Evolutionary conservation across 1,140 invertebrate genomes (phyloP).

Genomic region (Drosophila leontia): DNA sequence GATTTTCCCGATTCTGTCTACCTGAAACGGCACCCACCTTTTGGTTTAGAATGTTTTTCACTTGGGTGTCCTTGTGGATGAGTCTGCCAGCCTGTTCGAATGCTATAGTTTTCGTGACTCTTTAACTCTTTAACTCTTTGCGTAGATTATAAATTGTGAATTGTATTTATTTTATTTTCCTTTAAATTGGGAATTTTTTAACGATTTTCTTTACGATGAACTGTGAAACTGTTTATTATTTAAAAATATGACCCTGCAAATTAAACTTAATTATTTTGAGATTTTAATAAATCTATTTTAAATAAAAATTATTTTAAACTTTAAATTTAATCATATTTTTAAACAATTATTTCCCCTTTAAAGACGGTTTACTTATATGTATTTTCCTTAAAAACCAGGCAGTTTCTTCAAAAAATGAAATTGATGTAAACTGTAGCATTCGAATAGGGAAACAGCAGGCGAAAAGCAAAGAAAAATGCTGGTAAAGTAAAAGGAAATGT

Average conservation of each 20-base stretch:
- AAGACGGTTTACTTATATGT: too few relatives aligned
- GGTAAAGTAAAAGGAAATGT: background rate
- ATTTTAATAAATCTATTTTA: too few relatives aligned
- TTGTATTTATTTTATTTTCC: too few relatives aligned
- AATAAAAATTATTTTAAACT: too few relatives aligned
- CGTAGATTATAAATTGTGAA: background rate
- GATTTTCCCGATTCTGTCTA: background rate
- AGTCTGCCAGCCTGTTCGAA: conserved; percentile 19
- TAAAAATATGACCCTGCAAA: too few relatives aligned
- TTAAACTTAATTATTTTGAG: too few relatives aligned
- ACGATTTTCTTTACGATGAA: too few relatives aligned
- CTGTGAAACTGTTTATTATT: too few relatives aligned
- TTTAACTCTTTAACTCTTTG: conserved; percentile 47
- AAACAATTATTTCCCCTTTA: too few relatives aligned
- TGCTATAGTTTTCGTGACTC: conserved; percentile 39
- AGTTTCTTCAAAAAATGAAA: background rate
- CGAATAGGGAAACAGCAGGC: conserved; percentile 5
- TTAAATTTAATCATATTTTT: too few relatives aligned
- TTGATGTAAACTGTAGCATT: background rate
- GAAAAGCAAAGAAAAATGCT: background rate
- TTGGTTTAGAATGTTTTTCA: background rate
- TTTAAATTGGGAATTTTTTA: background rate
- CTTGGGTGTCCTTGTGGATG: background rate
- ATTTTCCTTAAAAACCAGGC: too few relatives aligned
- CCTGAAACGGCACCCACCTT: background rate